Evolutionary conservation across 2,797 vertebrate species (phyloP), one percentile per base, ranked within the genome.

Genomic region (Sebastes wilsoni): DNA sequence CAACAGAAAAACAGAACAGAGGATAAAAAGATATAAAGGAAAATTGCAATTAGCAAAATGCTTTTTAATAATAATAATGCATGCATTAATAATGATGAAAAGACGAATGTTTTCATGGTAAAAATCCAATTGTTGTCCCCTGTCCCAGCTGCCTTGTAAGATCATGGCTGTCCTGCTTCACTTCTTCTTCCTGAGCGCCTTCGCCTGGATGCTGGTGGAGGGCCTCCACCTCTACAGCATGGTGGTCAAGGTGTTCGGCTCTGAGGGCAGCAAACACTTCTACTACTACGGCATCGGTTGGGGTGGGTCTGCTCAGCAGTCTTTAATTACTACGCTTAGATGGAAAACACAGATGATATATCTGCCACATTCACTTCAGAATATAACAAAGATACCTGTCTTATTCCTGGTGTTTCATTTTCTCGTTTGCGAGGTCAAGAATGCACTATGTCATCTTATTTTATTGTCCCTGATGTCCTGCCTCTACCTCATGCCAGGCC

Each of bases 151-250:
- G 23, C 96, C 97, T 2, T 99, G 98, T 94, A 98, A 96, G 86
- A 94, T 96, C 54, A 94, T 99, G 95, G 98, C 98, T 0, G 79
- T 97, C 79, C 95, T 99, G 20, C 96, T 99, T 20, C 98, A 99
- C 88, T 99, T 97, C 95, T 98, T 99, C 96, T 99, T 99, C 90
- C 92, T 99, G 92, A 97, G 97, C 42, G 96, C 96, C 0, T 99
- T 99, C 38, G 96, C 98, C 0, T 99, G 98, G 98, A 99, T 99
- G 98, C 93, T 99, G 93, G 97, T 98, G 88, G 98, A 99, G 90
- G 98, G 98, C 27, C 96, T 99, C 78, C 98, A 99, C 87, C 97
- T 99, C 36, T 99, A 99, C 95, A 99, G 98, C 67, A 98, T 99
- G 98, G 98, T 99, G 86, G 94, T 99, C 91, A 98, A 98, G 93